Evolutionary conservation across 2,888 invertebrate species (phyloP), one percentile per base, ranked within the genome.

Genomic region (Electrophaes corylata): DNA sequence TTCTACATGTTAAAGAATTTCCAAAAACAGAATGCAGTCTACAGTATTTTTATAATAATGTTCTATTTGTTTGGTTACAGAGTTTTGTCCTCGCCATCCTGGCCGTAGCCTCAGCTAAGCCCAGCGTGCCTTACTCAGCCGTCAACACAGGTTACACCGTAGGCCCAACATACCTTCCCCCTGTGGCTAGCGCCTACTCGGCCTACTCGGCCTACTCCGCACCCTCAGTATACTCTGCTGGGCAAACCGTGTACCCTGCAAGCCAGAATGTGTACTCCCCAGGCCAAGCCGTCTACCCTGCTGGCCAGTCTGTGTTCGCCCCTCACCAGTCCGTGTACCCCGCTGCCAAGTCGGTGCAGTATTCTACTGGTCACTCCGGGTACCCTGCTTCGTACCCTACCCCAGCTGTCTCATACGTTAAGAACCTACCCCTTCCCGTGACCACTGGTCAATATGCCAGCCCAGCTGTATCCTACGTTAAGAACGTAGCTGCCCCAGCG

Each of bases 31-130:
- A 29, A 10, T 10, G 8, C 26, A 10, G 10, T 29, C 26, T 29
- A 10, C 6, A 29, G 1, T 4, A 29, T 29, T 29, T 29, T 29
- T 29, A 29, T 23, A 10, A 29, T 6, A 29, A 10, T 29, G n/a
- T 46, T 19, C 5, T 18, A 1, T 8, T 35, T 3, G 16, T 56
- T 47, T 50, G 48, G 16, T 73, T 75, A 19, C 64, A 80, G 79
- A 57, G 47, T 45, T 67, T 79, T 54, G 64, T 73, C 40, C 69
- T 79, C 55, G 70, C 75, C 61, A 60, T 78, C 46, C 62, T 78
- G 83, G 74, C 87, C 73, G 4, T 86, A 71, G 61, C 83, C 75
- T 70, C 85, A 76, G 52, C 40, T 31, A 37, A 43, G 26, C 43
- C 89, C n/a, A 39, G 37, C 47, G 56, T 48, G 16, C 47, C 52